A percentile compares a stretch with the other conserved stretches of the same genome.
Evolutionary conservation across 1,140 invertebrate species (phyloP).

Genomic region (Campodea augens): DNA sequence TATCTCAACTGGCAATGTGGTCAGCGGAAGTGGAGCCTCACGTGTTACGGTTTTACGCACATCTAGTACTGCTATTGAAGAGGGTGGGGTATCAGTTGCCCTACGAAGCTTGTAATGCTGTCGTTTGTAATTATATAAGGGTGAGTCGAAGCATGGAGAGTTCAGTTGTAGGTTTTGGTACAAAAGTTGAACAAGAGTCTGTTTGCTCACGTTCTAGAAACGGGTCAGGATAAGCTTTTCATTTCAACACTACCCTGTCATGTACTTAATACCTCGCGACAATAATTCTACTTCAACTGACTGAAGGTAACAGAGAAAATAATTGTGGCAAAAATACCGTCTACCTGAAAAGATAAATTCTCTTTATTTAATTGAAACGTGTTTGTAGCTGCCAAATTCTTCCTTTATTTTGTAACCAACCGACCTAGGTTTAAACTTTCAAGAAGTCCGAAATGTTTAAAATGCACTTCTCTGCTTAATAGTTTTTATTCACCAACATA

Average conservation of each 20-base stretch:
- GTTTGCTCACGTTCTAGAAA: no score
- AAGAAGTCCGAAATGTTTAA: no score
- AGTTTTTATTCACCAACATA: no score
- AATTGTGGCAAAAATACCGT: no score
- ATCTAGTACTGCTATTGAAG: constrained; percentile 63
- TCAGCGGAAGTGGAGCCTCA: constrained; percentile 29
- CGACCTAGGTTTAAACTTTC: no score
- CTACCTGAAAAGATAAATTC: no score
- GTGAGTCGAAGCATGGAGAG: constrained; percentile 45
- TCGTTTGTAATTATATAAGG: constrained; percentile 40
- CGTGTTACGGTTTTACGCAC: constrained; percentile 58
- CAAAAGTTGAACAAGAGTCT: neutral
- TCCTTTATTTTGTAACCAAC: no score
- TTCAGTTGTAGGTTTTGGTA: constrained; percentile 42
- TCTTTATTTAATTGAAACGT: no score
- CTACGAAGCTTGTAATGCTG: neutral
- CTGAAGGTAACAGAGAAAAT: constrained; percentile 9
- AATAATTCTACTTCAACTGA: no score
- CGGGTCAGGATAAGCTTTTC: neutral
- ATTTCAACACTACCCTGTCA: neutral
- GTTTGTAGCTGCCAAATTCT: no score
- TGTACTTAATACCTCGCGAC: no score
- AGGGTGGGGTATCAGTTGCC: constrained; percentile 34
- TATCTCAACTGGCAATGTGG: neutral
- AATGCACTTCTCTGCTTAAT: no score